phyloP scores from a whole-genome alignment of 2,888 invertebrate genomes.

The Philereme transversata region DNA sequence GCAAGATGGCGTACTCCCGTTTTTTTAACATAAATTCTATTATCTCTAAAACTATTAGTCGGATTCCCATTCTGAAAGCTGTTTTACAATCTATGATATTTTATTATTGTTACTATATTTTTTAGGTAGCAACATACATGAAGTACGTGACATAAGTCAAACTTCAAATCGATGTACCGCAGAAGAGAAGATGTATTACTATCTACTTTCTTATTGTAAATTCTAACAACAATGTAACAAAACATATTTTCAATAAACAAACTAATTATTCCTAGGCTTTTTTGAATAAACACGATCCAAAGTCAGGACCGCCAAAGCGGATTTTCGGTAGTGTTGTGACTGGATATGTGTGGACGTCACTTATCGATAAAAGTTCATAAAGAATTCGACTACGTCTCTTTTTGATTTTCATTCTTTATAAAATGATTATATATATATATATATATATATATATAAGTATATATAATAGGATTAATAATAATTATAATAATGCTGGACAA shows the following conservation, averaged over 20 bases:
- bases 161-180: slow-evolving; percentile 8
- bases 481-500: no score
- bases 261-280: no score
- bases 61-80: not conserved
- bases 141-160: slow-evolving; percentile 5
- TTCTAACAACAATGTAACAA: not conserved
- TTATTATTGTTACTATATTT: not conserved
- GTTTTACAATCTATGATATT: not conserved
- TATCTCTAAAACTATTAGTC: slow-evolving; percentile 2
- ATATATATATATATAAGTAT: no score
- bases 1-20: not conserved
- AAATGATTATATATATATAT: no score
- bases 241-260: not conserved
- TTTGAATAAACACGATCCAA: no score
- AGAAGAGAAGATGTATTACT: not conserved
- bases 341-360: no score
- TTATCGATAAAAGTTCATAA: no score
- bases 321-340: no score
- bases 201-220: not conserved
- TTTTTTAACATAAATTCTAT: not conserved
- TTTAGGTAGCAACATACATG: not conserved
- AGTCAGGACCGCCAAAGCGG: no score
- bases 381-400: no score
- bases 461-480: no score
- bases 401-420: no score